These are phyloP conservation scores for Coenonympha arcania DNA, from an alignment of 2,888 invertebrate species.

Conservation along the genomic window DNA sequence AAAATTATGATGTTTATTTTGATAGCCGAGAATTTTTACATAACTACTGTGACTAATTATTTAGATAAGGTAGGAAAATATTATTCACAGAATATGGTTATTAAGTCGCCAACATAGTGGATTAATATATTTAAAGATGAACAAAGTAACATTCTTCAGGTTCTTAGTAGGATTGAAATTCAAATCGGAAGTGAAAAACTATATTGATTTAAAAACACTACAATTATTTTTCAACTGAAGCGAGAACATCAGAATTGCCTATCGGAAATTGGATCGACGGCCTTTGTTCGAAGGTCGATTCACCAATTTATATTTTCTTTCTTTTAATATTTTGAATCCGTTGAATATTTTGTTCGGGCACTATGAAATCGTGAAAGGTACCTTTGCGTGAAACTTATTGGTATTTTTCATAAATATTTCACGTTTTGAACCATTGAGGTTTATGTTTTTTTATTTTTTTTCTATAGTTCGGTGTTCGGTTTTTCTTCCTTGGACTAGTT, in stretches of 20 bases:
- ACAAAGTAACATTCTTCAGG: not conserved
- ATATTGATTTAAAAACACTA: slow-evolving; percentile 12
- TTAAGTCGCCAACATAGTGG: no score
- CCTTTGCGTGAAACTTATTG: no score
- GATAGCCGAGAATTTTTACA: not conserved
- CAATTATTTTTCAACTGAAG: slow-evolving; percentile 20
- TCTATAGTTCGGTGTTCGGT: no score
- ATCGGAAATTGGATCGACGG: slow-evolving; percentile 25
- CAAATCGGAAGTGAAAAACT: slow-evolving; percentile 1
- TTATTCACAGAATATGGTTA: not conserved
- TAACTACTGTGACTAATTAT: not conserved
- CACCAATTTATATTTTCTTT: slow-evolving; percentile 23
- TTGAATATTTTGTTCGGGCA: slow-evolving; percentile 7
- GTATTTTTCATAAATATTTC: not conserved
- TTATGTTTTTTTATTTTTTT: no score
- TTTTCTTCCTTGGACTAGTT: no score
- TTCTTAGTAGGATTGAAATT: not conserved
- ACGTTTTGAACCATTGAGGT: no score
- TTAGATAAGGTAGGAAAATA: not conserved
- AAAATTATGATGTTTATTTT: slow-evolving; percentile 5
- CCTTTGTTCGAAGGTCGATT: slow-evolving; percentile 24
- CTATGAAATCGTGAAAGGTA: not conserved
- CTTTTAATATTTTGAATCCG: slow-evolving; percentile 14
- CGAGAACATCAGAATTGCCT: slow-evolving; percentile 21
- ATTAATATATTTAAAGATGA: no score